These are phyloP conservation scores for Tor tambroides DNA, from an alignment of 2,113 vertebrate species.

Conservation along the genomic window DNA sequence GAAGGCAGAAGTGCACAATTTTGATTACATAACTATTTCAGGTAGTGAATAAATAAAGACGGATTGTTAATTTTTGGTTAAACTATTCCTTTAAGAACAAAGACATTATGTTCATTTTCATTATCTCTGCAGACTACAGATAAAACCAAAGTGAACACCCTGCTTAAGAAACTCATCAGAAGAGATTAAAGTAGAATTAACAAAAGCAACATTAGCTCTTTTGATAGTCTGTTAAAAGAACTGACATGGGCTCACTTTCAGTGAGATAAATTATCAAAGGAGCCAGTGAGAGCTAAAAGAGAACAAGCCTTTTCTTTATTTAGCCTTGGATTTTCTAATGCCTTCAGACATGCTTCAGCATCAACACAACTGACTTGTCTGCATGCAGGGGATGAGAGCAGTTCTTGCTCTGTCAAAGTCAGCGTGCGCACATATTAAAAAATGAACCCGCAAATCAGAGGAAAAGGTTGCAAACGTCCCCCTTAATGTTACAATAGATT, in stretches of 20 bases:
- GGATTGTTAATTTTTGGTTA: not conserved
- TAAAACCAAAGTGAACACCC: not conserved
- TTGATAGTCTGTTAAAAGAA: slow-evolving; percentile 52
- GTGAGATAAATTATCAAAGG: slow-evolving; percentile 17
- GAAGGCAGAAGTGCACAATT: not conserved
- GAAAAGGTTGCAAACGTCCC: slow-evolving; percentile 47
- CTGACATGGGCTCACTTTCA: not conserved
- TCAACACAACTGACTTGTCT: not conserved
- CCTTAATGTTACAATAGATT: slow-evolving; percentile 42
- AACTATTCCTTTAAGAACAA: not conserved
- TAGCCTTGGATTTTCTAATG: slow-evolving; percentile 1
- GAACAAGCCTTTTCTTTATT: slow-evolving; percentile 9
- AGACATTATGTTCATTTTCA: not conserved
- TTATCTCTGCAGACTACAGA: not conserved
- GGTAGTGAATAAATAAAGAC: not conserved
- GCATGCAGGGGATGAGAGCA: slow-evolving; percentile 8
- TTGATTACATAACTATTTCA: not conserved
- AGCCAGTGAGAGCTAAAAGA: not conserved
- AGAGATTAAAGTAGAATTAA: slow-evolving; percentile 21
- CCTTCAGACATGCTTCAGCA: not conserved
- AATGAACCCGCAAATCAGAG: slow-evolving; percentile 33
- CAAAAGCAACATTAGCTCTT: slow-evolving; percentile 52
- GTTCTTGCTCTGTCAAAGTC: not conserved
- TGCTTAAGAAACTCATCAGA: not conserved
- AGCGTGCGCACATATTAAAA: not conserved